Conservation (phyloP, 2,888 invertebrate genomes). For the Catocala sponsa region DNA sequence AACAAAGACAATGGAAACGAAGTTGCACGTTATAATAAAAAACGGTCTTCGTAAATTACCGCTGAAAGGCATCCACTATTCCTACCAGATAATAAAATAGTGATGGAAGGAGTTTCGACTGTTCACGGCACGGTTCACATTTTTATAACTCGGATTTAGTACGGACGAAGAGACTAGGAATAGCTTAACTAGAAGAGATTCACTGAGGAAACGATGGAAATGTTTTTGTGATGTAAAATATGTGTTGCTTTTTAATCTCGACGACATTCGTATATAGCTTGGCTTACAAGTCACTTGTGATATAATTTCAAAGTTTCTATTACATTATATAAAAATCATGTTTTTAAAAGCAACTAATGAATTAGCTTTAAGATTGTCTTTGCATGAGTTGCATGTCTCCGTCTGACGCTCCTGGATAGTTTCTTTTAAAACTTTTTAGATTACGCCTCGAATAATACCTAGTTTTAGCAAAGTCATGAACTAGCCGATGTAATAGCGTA, state of each 20-base stretch:
- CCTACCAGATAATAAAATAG: slow-evolving; percentile 58
- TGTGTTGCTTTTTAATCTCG: background rate
- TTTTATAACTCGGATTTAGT: slow-evolving; percentile 66
- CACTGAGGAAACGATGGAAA: slow-evolving; percentile 1
- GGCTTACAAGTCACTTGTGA: too few species aligned
- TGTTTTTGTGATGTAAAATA: background rate
- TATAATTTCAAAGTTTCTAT: too few species aligned
- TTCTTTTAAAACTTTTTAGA: too few species aligned
- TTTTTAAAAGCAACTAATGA: too few species aligned
- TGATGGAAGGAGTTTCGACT: slow-evolving; percentile 54
- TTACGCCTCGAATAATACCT: too few species aligned
- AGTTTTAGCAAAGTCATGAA: too few species aligned
- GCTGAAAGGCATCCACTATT: slow-evolving; percentile 42
- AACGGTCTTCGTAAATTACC: slow-evolving; percentile 39
- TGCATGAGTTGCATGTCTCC: too few species aligned
- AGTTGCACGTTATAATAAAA: slow-evolving; percentile 53
- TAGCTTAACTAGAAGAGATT: slow-evolving; percentile 42
- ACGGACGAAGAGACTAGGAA: slow-evolving; percentile 54
- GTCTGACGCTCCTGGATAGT: too few species aligned
- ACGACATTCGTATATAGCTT: background rate
- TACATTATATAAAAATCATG: too few species aligned
- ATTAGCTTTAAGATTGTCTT: too few species aligned
- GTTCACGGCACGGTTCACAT: slow-evolving; percentile 53
- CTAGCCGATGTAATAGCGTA: too few species aligned
- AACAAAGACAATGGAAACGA: slow-evolving; percentile 41